Percentiles rank a stretch among this genome's conserved stretches.
Conservation (phyloP, 1,140 invertebrate genomes). For the Thaumetopoea pityocampa region DNA sequence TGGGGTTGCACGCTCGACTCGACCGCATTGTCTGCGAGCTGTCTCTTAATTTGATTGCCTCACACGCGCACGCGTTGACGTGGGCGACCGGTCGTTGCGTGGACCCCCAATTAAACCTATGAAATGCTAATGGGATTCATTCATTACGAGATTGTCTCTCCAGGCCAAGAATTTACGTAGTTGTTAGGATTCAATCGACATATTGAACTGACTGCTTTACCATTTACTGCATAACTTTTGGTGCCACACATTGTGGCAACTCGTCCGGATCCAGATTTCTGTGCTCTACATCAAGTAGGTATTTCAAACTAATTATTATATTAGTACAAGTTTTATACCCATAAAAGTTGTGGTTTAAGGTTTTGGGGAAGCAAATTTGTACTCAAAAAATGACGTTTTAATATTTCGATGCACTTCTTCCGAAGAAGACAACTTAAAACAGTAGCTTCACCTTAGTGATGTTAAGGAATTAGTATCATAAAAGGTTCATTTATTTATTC, state of each 20-base stretch:
- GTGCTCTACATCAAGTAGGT: conserved; percentile 35
- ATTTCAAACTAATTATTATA: conserved; percentile 71
- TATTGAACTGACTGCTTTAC: conserved; percentile 28
- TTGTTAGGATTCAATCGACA: conserved; percentile 30
- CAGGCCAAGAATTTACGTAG: too few species aligned
- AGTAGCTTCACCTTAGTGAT: too few species aligned
- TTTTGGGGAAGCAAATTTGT: too few species aligned
- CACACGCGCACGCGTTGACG: conserved; percentile 42
- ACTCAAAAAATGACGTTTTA: too few species aligned
- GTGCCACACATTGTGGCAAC: conserved; percentile 54
- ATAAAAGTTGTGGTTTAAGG: too few species aligned
- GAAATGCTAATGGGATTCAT: conserved; percentile 53
- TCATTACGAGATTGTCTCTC: conserved; percentile 33
- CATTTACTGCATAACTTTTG: conserved; percentile 50
- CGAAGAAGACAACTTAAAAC: too few species aligned
- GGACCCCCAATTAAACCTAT: conserved; percentile 59
- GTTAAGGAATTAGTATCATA: too few species aligned
- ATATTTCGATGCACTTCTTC: too few species aligned
- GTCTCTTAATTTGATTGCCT: conserved; percentile 63
- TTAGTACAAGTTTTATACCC: too few species aligned
- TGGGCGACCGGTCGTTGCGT: conserved; percentile 42
- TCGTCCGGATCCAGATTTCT: conserved; percentile 52
- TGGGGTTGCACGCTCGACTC: conserved; percentile 58
- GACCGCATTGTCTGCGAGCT: conserved; percentile 63
- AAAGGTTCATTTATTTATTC: too few species aligned